Percentiles rank a stretch among this genome's conserved stretches.
These are phyloP conservation scores for Melanostoma scalare DNA, from an alignment of 2,888 invertebrate genomes.

Conservation along the genomic window DNA sequence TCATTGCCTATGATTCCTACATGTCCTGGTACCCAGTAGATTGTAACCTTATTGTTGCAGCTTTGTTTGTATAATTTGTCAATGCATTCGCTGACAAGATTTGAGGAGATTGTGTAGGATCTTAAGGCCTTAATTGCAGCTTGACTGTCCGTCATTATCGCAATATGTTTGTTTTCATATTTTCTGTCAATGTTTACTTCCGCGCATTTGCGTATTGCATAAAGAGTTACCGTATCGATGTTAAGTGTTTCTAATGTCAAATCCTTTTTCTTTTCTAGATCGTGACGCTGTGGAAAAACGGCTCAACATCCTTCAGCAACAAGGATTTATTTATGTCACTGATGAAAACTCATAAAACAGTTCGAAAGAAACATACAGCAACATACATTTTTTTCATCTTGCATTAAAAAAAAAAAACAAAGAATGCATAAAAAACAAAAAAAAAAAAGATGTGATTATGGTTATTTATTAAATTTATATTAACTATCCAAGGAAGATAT, in stretches of 20 bases:
- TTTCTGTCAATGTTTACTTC: too few relatives aligned
- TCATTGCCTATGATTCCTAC: too few relatives aligned
- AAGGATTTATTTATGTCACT: constrained; percentile 87
- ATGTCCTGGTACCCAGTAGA: too few relatives aligned
- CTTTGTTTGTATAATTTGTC: too few relatives aligned
- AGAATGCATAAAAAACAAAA: constrained; percentile 33
- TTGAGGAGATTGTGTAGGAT: too few relatives aligned
- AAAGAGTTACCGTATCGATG: too few relatives aligned
- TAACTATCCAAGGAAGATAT: constrained; percentile 52
- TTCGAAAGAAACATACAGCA: constrained; percentile 16
- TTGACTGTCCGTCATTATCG: too few relatives aligned
- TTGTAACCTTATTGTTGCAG: too few relatives aligned
- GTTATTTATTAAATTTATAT: constrained; percentile 70
- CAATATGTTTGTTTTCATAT: too few relatives aligned
- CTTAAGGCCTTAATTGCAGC: too few relatives aligned
- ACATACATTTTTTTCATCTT: constrained; percentile 28
- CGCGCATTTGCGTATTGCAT: too few relatives aligned
- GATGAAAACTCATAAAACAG: constrained; percentile 81
- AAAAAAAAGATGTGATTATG: constrained; percentile 67
- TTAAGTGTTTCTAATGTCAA: neutral
- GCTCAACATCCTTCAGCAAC: constrained; percentile 91
- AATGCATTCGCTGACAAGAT: too few relatives aligned
- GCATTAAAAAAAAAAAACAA: constrained; percentile 30
- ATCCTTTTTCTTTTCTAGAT: constrained; percentile 84
- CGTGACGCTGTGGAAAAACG: constrained; percentile 98